These are phyloP conservation scores for Anniella stebbinsi DNA, from an alignment of 2,797 vertebrate species.

Conservation along the genomic window DNA sequence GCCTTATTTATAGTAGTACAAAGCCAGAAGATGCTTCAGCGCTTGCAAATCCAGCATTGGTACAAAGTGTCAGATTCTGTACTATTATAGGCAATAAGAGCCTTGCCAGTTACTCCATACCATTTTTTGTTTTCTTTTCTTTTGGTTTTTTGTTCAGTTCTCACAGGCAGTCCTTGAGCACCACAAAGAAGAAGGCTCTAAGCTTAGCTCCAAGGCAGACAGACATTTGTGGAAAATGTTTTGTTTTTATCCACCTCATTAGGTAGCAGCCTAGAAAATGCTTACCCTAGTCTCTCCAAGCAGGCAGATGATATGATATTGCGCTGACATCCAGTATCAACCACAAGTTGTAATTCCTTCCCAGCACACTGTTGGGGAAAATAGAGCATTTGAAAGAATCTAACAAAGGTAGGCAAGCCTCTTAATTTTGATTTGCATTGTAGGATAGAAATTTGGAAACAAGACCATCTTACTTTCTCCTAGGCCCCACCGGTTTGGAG, in stretches of 20 bases:
- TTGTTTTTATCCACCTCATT: not conserved
- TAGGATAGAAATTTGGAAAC: not conserved
- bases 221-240: not conserved
- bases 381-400: conserved; percentile 19
- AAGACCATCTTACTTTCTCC: not conserved
- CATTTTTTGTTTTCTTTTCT: not conserved
- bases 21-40: not conserved
- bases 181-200: not conserved
- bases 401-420: not conserved
- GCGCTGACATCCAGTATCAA: conserved; percentile 87
- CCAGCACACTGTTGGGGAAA: conserved; percentile 84
- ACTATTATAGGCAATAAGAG: not conserved
- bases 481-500: too few relatives aligned
- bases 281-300: conserved; percentile 87
- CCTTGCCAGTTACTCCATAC: conserved; percentile 1
- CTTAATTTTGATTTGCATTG: not conserved
- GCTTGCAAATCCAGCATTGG: not conserved
- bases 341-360: conserved; percentile 83
- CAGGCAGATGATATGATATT: conserved; percentile 87
- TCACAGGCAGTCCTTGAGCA: not conserved
- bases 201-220: not conserved
- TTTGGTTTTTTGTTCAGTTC: not conserved
- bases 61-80: not conserved
- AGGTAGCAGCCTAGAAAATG: not conserved
- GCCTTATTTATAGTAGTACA: not conserved